phyloP scores from a whole-genome alignment of 2,797 vertebrate species.

The Microctenopoma stevenorrisi region DNA sequence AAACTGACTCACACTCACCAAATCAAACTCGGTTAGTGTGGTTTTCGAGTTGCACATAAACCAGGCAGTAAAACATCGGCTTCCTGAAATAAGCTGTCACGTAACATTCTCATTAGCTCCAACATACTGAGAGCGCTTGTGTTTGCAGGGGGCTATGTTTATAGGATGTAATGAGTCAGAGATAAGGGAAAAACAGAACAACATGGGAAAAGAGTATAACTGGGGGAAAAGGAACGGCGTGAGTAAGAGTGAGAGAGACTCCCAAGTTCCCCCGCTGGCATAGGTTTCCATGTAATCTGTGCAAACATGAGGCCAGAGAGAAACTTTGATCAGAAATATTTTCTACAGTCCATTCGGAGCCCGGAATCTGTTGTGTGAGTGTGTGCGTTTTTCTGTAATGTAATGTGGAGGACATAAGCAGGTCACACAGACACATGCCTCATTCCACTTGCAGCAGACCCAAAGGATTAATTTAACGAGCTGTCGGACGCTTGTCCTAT shows the following conservation, averaged over 20 bases:
- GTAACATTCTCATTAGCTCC: slow-evolving; percentile 49
- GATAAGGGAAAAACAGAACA: slow-evolving; percentile 49
- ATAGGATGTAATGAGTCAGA: slow-evolving; percentile 62
- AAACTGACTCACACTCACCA: slow-evolving; percentile 3
- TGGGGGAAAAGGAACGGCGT: slow-evolving; percentile 40
- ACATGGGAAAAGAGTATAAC: slow-evolving; percentile 22
- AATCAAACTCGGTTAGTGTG: slow-evolving; percentile 25
- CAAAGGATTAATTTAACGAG: slow-evolving; percentile 85
- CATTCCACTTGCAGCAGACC: slow-evolving; percentile 78
- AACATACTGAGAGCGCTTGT: slow-evolving; percentile 33
- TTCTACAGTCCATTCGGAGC: slow-evolving; percentile 64
- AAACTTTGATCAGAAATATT: slow-evolving; percentile 76
- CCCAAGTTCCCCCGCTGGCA: slow-evolving; percentile 51
- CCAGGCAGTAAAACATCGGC: slow-evolving; percentile 12
- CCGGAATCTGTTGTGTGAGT: slow-evolving; percentile 25
- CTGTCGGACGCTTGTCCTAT: slow-evolving; percentile 81
- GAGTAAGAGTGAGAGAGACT: slow-evolving; percentile 26
- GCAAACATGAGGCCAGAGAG: slow-evolving; percentile 48
- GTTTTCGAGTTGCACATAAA: slow-evolving; percentile 20
- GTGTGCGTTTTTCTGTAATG: slow-evolving; percentile 46
- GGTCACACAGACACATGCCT: slow-evolving; percentile 80
- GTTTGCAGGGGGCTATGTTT: slow-evolving; percentile 47
- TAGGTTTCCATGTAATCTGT: slow-evolving; percentile 60
- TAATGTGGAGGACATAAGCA: slow-evolving; percentile 81
- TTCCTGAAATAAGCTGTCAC: slow-evolving; percentile 46